Conservation (phyloP, 1,140 invertebrate genomes). For the Cotesia vestalis region DNA sequence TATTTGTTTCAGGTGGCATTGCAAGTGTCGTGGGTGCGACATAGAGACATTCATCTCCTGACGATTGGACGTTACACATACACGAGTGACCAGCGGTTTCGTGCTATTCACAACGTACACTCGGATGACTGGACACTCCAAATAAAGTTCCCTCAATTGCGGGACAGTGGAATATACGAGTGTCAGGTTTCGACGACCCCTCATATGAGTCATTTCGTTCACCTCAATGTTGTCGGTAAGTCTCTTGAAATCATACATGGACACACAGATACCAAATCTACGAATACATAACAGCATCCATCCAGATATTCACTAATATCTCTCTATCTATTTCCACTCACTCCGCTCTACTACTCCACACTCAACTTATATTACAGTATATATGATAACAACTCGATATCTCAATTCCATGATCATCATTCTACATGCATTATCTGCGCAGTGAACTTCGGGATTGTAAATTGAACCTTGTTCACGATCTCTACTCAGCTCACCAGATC, state of each 20-base stretch:
- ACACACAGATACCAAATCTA: background rate
- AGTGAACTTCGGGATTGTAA: slow-evolving; percentile 2
- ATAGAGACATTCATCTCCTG: slow-evolving; percentile 86
- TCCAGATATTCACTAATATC: no score
- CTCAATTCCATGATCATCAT: background rate
- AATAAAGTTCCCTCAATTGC: slow-evolving; percentile 85
- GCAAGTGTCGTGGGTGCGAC: slow-evolving; percentile 90
- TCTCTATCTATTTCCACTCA: no score
- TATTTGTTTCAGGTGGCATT: slow-evolving; percentile 73
- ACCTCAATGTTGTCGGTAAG: slow-evolving; percentile 87
- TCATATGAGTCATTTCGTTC: slow-evolving; percentile 86
- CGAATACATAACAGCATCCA: background rate
- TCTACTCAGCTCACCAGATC: background rate
- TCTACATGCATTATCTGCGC: slow-evolving; percentile 6
- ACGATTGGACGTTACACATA: slow-evolving; percentile 92
- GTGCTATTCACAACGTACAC: slow-evolving; percentile 83
- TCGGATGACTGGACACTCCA: slow-evolving; percentile 90
- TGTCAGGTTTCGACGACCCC: slow-evolving; percentile 90
- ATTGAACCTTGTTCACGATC: slow-evolving; percentile 13
- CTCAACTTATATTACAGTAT: no score
- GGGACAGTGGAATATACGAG: slow-evolving; percentile 87
- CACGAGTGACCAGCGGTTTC: slow-evolving; percentile 88
- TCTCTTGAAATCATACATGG: slow-evolving; percentile 45
- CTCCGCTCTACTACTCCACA: no score
- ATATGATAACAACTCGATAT: background rate